These are phyloP conservation scores for Platycheirus albimanus DNA, from an alignment of 2,888 invertebrate species.

Conservation along the genomic window DNA sequence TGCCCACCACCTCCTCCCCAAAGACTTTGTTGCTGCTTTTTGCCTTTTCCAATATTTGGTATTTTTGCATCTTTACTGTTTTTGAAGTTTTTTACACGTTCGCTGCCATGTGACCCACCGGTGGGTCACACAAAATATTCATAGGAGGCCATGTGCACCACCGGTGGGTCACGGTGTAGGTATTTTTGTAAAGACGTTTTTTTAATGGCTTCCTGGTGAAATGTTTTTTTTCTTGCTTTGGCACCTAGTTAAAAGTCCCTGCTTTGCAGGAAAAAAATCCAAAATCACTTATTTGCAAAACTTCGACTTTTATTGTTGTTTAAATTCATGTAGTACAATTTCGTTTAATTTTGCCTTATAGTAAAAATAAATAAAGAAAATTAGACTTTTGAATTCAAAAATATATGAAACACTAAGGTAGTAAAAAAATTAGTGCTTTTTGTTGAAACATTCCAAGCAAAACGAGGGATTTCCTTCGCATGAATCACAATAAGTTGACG, in stretches of 20 bases:
- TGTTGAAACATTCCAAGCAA: background rate
- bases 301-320: background rate
- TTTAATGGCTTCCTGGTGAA: background rate
- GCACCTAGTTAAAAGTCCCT: background rate
- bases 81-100: too few relatives aligned
- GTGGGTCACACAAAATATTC: too few relatives aligned
- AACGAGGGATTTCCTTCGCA: background rate
- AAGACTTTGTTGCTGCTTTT: too few relatives aligned
- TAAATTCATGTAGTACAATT: background rate
- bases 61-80: too few relatives aligned
- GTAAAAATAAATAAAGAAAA: background rate
- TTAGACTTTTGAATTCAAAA: background rate
- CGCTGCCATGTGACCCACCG: too few relatives aligned
- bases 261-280: background rate
- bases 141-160: background rate
- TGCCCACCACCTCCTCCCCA: too few relatives aligned
- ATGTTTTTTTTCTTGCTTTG: background rate
- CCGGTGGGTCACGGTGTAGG: slow-evolving; percentile 5
- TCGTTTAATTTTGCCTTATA: background rate
- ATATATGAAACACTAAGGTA: background rate
- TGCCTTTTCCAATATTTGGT: too few relatives aligned
- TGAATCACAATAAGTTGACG: background rate
- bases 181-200: background rate
- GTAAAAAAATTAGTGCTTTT: background rate
- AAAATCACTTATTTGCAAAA: background rate